These are phyloP conservation scores for Cebus imitator DNA, from an alignment of 2,113 vertebrate genomes.

Conservation along the genomic window DNA sequence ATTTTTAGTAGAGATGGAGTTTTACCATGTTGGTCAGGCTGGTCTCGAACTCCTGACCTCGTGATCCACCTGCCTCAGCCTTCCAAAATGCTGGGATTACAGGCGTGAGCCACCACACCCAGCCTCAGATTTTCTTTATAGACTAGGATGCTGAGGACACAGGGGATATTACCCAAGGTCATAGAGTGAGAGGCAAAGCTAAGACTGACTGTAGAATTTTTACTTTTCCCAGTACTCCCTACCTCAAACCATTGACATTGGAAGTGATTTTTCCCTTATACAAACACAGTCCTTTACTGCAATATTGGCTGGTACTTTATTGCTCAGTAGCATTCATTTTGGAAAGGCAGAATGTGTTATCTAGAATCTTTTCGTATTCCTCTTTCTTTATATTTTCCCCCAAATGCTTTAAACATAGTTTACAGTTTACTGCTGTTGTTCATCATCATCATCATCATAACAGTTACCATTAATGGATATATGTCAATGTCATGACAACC, in stretches of 20 bases:
- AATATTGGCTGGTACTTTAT: neutral
- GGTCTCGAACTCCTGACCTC: too few relatives aligned
- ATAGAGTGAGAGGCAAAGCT: neutral
- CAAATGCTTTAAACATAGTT: neutral
- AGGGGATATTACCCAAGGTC: neutral
- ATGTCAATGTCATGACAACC: neutral
- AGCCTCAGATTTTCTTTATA: neutral
- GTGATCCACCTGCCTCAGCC: too few relatives aligned
- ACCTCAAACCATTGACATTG: neutral
- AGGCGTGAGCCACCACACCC: too few relatives aligned
- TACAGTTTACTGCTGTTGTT: neutral
- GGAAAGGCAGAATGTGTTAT: neutral
- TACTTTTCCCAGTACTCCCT: neutral
- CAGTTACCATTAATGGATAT: neutral
- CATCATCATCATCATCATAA: neutral
- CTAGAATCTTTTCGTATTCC: neutral
- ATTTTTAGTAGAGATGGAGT: too few relatives aligned
- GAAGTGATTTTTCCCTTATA: conserved; percentile 26
- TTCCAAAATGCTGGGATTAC: too few relatives aligned
- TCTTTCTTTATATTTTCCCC: neutral
- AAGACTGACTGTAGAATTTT: neutral
- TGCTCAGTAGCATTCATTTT: neutral
- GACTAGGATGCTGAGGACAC: neutral
- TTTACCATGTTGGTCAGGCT: too few relatives aligned
- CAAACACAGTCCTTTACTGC: neutral